Conservation (phyloP, 2,797 vertebrate species). For the Premnoplex brunnescens region DNA sequence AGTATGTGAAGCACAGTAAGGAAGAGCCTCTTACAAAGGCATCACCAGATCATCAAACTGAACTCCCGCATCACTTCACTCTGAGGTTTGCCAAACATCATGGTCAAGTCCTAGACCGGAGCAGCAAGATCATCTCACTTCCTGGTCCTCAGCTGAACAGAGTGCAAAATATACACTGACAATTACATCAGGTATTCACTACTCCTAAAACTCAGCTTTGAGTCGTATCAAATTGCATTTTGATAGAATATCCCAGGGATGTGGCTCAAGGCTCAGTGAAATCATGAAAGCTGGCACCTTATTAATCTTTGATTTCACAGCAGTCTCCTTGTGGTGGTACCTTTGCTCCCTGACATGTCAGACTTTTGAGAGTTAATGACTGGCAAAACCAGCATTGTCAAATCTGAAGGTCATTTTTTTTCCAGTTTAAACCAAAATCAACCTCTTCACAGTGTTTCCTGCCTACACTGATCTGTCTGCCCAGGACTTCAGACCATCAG, state of each 20-base stretch:
- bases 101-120: neutral
- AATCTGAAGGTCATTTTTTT: neutral
- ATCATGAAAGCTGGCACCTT: neutral
- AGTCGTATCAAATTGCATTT: neutral
- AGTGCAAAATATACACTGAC: neutral
- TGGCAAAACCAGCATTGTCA: neutral
- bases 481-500: neutral
- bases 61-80: neutral
- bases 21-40: neutral
- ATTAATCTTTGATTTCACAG: conserved; percentile 13
- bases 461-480: neutral
- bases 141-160: neutral
- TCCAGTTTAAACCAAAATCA: neutral
- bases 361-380: neutral
- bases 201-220: neutral
- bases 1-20: neutral
- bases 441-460: neutral
- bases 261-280: neutral
- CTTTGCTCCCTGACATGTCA: neutral
- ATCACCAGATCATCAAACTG: neutral
- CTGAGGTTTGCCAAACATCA: neutral
- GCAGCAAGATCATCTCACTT: neutral
- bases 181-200: neutral
- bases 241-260: neutral
- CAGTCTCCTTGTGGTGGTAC: neutral